Conservation (phyloP, 2,797 vertebrate genomes). For the Pampus argenteus region DNA sequence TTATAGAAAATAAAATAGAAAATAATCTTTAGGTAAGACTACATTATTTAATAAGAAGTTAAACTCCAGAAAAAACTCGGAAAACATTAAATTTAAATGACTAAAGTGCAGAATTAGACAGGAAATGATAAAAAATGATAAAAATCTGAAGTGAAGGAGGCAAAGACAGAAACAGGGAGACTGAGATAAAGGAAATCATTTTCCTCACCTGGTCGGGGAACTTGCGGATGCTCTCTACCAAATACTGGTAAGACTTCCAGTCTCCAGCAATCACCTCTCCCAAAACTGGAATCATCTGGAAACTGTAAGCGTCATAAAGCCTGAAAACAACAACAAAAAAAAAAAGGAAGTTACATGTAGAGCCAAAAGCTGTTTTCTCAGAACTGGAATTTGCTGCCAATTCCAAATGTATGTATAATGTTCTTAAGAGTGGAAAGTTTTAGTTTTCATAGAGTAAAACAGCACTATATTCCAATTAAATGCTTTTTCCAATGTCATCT, state of each 20-base stretch:
- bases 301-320: slow-evolving; percentile 95
- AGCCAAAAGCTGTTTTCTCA: background rate
- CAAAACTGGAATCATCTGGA: slow-evolving; percentile 96
- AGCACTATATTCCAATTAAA: too few species aligned
- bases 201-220: slow-evolving; percentile 92
- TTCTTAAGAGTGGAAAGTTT: background rate
- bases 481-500: too few species aligned
- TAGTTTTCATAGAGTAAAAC: background rate
- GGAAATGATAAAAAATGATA: too few species aligned
- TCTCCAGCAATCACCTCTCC: slow-evolving; percentile 96
- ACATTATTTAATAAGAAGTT: background rate
- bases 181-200: background rate
- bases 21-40: background rate
- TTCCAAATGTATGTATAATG: background rate
- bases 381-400: background rate
- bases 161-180: background rate
- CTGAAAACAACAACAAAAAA: slow-evolving; percentile 74
- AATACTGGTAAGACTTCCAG: slow-evolving; percentile 98
- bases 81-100: background rate
- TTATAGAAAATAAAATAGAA: background rate
- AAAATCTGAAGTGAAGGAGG: background rate
- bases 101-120: background rate
- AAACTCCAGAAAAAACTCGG: background rate
- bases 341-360: background rate
- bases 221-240: slow-evolving; percentile 95